These are phyloP conservation scores for Astropecten irregularis DNA, from an alignment of 53 echinoderm and acorn worm species.

Conservation along the genomic window DNA sequence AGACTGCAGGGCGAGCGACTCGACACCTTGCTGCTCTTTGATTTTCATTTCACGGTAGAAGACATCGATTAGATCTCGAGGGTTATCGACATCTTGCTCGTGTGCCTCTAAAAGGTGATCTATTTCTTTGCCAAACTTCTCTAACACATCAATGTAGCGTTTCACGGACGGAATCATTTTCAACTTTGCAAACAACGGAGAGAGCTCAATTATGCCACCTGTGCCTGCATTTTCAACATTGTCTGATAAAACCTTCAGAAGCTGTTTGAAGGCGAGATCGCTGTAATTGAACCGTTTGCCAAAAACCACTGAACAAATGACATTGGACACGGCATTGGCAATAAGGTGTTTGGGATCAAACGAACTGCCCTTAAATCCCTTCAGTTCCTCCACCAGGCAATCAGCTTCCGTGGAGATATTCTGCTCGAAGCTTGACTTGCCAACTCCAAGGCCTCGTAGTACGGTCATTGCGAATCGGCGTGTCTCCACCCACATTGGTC, in stretches of 20 bases:
- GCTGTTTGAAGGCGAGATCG: too few relatives aligned
- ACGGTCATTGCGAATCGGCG: too few relatives aligned
- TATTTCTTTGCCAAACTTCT: too few relatives aligned
- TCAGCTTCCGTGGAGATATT: too few relatives aligned
- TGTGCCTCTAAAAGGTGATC: too few relatives aligned
- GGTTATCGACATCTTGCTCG: neutral
- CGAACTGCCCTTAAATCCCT: too few relatives aligned
- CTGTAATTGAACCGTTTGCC: constrained; percentile 53
- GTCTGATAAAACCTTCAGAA: too few relatives aligned
- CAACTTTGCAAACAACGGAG: neutral
- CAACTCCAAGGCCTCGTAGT: too few relatives aligned
- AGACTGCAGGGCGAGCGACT: neutral
- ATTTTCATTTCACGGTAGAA: neutral
- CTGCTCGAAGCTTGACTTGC: neutral
- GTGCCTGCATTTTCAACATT: constrained; percentile 11
- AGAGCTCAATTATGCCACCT: constrained; percentile 1
- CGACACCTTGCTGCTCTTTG: neutral
- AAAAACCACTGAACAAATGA: constrained; percentile 37
- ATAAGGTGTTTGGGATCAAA: constrained; percentile 30
- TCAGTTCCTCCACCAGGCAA: too few relatives aligned
- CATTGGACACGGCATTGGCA: constrained; percentile 31
- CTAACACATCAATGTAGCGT: neutral
- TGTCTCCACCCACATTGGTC: constrained; percentile 12
- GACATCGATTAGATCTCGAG: neutral
- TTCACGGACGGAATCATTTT: neutral